Evolutionary conservation across 2,797 vertebrate genomes (phyloP).

Genomic region (Amblyopsis hoosieri): DNA sequence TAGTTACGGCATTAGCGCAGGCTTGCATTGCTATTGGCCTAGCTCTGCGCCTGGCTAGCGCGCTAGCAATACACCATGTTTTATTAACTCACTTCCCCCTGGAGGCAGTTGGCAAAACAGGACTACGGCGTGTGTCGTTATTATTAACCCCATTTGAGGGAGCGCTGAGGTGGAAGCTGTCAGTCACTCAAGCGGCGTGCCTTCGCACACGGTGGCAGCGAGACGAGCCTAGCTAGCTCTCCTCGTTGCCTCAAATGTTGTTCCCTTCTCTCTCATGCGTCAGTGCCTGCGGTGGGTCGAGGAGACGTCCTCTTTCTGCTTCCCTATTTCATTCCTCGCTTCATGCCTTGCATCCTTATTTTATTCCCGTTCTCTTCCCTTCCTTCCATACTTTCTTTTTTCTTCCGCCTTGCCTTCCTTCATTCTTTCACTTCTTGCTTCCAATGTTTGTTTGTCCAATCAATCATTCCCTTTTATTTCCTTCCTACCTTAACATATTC

Average conservation of each 20-base stretch:
- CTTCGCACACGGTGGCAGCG: no score
- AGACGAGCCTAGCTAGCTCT: no score
- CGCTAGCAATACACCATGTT: slow-evolving; percentile 43
- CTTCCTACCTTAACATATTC: not conserved
- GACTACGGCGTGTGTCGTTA: slow-evolving; percentile 32
- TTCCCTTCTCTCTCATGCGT: no score
- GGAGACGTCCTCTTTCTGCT: not conserved
- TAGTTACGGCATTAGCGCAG: slow-evolving; percentile 40
- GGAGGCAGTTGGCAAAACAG: slow-evolving; percentile 28
- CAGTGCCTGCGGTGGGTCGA: no score
- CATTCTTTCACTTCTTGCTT: no score
- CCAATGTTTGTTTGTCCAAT: slow-evolving; percentile 15
- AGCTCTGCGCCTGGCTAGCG: slow-evolving; percentile 44
- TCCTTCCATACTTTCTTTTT: no score
- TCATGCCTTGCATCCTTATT: not conserved
- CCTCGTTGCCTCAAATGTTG: no score
- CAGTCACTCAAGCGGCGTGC: slow-evolving; percentile 14
- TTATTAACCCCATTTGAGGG: slow-evolving; percentile 61
- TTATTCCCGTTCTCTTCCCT: no score
- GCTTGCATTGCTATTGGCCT: slow-evolving; percentile 59
- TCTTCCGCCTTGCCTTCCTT: no score
- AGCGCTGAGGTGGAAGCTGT: slow-evolving; percentile 8
- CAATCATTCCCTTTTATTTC: not conserved
- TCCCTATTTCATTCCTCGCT: not conserved
- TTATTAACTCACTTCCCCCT: slow-evolving; percentile 26